Conservation (phyloP, 2,797 vertebrate genomes). For the Catostomus latipinnis region DNA sequence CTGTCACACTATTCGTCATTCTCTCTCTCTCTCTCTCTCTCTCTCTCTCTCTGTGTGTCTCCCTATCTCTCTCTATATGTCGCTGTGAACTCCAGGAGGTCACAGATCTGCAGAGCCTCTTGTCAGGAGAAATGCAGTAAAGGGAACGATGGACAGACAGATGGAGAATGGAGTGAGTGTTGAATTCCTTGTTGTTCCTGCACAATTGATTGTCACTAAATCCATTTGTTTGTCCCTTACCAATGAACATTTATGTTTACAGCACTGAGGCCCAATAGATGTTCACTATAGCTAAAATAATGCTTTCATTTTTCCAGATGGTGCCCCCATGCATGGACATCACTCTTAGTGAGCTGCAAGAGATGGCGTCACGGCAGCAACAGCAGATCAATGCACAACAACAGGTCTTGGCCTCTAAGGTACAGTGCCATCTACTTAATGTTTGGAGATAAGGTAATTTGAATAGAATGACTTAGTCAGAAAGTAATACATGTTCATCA, state of each 20-base stretch:
- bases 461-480: no score
- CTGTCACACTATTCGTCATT: no score
- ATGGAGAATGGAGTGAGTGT: conserved; percentile 84
- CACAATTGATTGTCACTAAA: background rate
- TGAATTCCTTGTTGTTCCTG: background rate
- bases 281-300: background rate
- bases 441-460: no score
- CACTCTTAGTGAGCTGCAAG: conserved; percentile 88
- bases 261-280: background rate
- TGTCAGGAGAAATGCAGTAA: conserved; percentile 82
- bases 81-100: conserved; percentile 65
- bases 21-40: no score
- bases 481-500: no score
- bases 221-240: no score
- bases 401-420: conserved; percentile 86
- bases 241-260: background rate
- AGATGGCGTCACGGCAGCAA: conserved; percentile 91
- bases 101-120: conserved; percentile 78
- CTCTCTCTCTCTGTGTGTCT: background rate
- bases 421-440: conserved; percentile 25
- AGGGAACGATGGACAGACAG: conserved; percentile 77
- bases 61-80: background rate
- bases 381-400: conserved; percentile 90
- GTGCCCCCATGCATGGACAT: conserved; percentile 83
- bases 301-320: conserved; percentile 70